Evolutionary conservation across 1,140 invertebrate genomes (phyloP).

Genomic region (Sminthurides bifidus): DNA sequence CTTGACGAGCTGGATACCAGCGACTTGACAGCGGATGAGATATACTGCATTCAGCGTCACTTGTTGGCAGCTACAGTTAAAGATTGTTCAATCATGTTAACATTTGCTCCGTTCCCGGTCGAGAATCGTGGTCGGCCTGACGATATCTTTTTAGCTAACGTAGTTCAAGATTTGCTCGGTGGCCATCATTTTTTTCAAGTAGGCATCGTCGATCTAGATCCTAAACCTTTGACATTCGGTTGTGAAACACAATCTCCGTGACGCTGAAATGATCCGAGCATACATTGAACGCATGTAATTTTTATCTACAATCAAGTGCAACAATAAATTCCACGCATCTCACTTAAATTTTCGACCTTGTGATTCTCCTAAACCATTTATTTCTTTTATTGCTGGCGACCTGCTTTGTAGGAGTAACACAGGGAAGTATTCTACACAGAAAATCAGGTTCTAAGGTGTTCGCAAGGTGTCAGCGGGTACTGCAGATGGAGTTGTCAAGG

Average conservation of each 20-base stretch:
- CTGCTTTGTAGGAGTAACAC: no score
- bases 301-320: no score
- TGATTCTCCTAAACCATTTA: no score
- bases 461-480: no score
- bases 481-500: no score
- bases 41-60: constrained; percentile 39
- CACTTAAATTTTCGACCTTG: no score
- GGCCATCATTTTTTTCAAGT: constrained; percentile 38
- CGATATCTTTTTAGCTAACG: constrained; percentile 12
- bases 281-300: no score
- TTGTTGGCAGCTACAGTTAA: constrained; percentile 43
- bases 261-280: constrained; percentile 37
- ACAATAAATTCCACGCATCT: no score
- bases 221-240: constrained; percentile 44
- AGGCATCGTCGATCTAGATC: constrained; percentile 43
- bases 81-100: constrained; percentile 46
- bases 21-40: constrained; percentile 10
- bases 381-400: no score
- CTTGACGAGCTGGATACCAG: constrained; percentile 16
- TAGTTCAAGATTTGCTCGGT: constrained; percentile 36
- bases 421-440: no score
- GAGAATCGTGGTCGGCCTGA: constrained; percentile 7
- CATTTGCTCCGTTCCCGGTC: constrained; percentile 34
- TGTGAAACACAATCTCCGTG: constrained; percentile 41
- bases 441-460: no score